A percentile compares a stretch with the other conserved stretches of the same genome.
These are phyloP conservation scores for Drosophila baimaii DNA, from an alignment of 1,140 invertebrate species.

Conservation along the genomic window DNA sequence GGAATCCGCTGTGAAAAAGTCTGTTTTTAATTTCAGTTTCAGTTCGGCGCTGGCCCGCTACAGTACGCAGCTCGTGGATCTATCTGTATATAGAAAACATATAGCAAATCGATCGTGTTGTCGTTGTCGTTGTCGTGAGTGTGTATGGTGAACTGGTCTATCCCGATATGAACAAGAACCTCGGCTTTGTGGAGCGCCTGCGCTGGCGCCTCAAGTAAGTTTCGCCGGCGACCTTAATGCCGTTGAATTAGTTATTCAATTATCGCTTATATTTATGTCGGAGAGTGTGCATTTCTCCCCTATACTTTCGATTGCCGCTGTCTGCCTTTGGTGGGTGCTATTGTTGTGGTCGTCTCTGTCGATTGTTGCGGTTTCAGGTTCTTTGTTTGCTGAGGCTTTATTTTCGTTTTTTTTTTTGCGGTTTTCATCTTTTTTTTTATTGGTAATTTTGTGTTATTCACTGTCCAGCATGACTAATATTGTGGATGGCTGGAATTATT, in stretches of 20 bases:
- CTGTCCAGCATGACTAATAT: constrained; percentile 41
- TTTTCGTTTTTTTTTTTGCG: not conserved
- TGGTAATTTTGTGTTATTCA: constrained; percentile 14
- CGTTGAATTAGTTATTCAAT: constrained; percentile 46
- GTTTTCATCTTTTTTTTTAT: not conserved
- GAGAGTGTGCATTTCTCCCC: constrained; percentile 6
- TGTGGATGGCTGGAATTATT: constrained; percentile 28
- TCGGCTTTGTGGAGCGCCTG: constrained; percentile 73
- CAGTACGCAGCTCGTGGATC: constrained; percentile 60
- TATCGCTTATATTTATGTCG: constrained; percentile 29
- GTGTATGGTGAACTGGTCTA: constrained; percentile 28
- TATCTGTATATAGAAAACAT: constrained; percentile 11
- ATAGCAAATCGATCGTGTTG: constrained; percentile 27
- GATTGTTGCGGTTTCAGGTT: constrained; percentile 24
- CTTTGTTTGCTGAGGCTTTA: constrained; percentile 27
- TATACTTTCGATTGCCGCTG: constrained; percentile 10
- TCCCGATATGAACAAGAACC: constrained; percentile 66
- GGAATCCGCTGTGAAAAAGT: constrained; percentile 60
- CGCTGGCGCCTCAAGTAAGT: constrained; percentile 81
- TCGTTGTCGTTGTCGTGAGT: too few relatives aligned
- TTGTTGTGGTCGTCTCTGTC: constrained; percentile 28
- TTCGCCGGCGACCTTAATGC: constrained; percentile 49
- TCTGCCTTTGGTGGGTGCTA: constrained; percentile 9
- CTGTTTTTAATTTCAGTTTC: constrained; percentile 74
- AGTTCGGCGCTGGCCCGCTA: constrained; percentile 63